Percentiles rank a stretch among this genome's conserved stretches.
Evolutionary conservation across 1,140 invertebrate genomes (phyloP).

Genomic region (Lepidostoma basale): DNA sequence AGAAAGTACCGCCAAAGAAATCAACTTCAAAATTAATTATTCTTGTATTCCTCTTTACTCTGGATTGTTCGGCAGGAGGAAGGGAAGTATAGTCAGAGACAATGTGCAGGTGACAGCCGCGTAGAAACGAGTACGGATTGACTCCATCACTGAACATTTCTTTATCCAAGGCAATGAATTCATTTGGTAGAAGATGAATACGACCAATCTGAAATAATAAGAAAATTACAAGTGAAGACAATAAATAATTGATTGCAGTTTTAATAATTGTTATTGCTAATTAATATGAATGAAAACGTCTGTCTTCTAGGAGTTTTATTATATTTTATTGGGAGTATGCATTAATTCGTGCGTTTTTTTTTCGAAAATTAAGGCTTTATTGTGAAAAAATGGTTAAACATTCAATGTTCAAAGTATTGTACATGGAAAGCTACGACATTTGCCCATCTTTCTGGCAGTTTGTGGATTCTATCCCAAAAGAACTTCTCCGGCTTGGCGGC

Average conservation of each 20-base stretch:
- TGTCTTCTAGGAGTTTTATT: no score
- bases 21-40: conserved; percentile 30
- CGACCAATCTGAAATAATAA: conserved; percentile 27
- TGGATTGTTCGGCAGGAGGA: background rate
- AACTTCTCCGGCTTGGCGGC: no score
- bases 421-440: no score
- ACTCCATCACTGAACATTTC: conserved; percentile 20
- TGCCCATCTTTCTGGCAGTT: no score
- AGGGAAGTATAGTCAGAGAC: background rate
- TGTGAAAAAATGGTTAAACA: no score
- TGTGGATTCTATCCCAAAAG: no score
- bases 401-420: no score
- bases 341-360: no score
- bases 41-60: background rate
- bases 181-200: conserved; percentile 26
- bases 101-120: conserved; percentile 27
- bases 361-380: no score
- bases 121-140: conserved; percentile 43
- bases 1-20: conserved; percentile 30
- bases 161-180: conserved; percentile 32
- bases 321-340: no score
- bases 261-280: no score
- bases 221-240: conserved; percentile 5
- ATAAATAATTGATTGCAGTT: background rate
- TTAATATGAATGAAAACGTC: no score